Evolutionary conservation across 2,113 vertebrate genomes (phyloP).

Genomic region (Paraplagusia blochii): DNA sequence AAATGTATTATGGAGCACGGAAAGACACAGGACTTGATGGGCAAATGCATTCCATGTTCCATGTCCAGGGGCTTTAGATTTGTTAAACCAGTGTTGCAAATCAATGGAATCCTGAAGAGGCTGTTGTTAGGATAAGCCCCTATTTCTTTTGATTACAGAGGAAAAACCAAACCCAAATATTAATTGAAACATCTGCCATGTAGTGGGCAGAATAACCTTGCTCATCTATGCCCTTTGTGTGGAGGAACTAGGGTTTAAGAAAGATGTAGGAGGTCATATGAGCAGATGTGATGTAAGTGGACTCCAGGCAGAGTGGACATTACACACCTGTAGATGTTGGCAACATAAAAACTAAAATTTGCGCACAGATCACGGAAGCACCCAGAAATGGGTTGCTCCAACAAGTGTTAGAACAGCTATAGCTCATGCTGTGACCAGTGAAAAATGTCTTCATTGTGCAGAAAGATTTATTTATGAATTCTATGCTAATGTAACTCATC

Average conservation of each 20-base stretch:
- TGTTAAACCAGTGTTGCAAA: constrained; percentile 52
- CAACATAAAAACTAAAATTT: constrained; percentile 41
- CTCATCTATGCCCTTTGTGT: constrained; percentile 67
- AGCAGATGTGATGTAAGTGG: constrained; percentile 46
- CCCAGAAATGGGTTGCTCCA: constrained; percentile 36
- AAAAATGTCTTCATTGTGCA: too few relatives aligned
- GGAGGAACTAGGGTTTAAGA: constrained; percentile 37
- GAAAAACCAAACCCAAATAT: constrained; percentile 68
- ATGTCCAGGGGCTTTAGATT: constrained; percentile 45
- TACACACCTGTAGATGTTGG: constrained; percentile 43
- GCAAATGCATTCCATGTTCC: constrained; percentile 40
- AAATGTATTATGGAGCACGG: too few relatives aligned
- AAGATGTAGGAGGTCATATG: constrained; percentile 52
- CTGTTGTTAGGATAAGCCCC: constrained; percentile 42
- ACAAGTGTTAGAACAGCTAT: constrained; percentile 38
- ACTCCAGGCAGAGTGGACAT: constrained; percentile 50
- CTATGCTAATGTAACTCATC: constrained; percentile 47
- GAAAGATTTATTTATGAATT: constrained; percentile 17
- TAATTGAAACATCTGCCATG: constrained; percentile 75
- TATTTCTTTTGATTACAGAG: constrained; percentile 41
- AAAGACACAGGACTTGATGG: constrained; percentile 15
- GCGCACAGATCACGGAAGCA: constrained; percentile 30
- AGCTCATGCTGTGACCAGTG: constrained; percentile 37
- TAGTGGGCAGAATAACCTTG: constrained; percentile 70
- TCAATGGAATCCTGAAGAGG: constrained; percentile 58